Evolutionary conservation across 2,888 invertebrate species (phyloP).

Genomic region (Vannuccia rotundouncinata): DNA sequence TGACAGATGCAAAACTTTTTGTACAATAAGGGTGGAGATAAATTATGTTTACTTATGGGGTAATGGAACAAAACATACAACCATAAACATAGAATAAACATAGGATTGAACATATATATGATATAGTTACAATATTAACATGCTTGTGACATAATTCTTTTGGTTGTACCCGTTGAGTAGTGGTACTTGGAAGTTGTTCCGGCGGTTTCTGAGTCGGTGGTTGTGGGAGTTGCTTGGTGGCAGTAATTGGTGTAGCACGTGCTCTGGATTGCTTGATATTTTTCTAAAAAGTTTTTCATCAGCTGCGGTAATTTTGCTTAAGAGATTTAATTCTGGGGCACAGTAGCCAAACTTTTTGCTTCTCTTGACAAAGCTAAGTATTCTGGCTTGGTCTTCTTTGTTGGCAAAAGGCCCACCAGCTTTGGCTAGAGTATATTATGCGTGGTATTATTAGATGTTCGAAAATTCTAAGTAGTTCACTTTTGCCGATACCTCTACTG

Average conservation of each 20-base stretch:
- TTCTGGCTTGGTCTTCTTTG: background rate
- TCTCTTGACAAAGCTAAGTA: background rate
- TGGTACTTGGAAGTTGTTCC: background rate
- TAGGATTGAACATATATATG: too few relatives aligned
- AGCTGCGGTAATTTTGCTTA: background rate
- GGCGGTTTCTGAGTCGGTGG: background rate
- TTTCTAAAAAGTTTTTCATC: background rate
- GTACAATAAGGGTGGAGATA: too few relatives aligned
- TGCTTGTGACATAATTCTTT: background rate
- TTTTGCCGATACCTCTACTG: background rate
- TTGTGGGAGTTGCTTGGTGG: background rate
- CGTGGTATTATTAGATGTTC: background rate
- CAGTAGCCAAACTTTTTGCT: background rate
- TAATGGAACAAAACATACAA: too few relatives aligned
- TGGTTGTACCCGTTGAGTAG: background rate
- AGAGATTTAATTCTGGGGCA: background rate
- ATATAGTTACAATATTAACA: conserved; percentile 37
- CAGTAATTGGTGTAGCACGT: background rate
- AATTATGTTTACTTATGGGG: too few relatives aligned
- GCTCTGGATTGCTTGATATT: background rate
- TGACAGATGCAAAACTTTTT: too few relatives aligned
- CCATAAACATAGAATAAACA: too few relatives aligned
- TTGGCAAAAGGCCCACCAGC: background rate
- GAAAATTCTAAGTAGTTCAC: background rate
- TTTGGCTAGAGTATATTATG: background rate